Conservation (phyloP, 2,113 vertebrate genomes). For the Rostratula benghalensis region DNA sequence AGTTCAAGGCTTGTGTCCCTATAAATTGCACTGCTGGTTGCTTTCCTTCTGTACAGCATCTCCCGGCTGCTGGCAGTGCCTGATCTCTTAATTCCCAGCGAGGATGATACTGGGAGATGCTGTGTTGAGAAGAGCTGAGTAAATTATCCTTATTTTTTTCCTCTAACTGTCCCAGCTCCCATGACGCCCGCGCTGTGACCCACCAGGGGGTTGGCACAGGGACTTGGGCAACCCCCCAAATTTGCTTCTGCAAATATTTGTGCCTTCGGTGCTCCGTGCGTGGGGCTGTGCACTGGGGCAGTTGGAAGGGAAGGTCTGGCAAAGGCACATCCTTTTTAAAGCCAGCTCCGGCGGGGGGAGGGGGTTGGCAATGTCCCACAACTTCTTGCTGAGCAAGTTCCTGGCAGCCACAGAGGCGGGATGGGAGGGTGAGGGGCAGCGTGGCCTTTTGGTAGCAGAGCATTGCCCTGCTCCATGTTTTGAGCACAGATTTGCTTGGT, state of each 20-base stretch:
- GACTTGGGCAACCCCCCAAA: not conserved
- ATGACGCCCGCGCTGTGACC: rapidly evolving
- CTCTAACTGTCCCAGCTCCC: not conserved
- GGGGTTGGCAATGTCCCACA: not conserved
- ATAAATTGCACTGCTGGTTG: not conserved
- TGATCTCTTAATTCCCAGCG: not conserved
- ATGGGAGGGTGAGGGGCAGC: not conserved
- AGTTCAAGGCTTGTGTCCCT: not conserved
- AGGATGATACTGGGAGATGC: not conserved
- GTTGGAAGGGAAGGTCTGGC: not conserved
- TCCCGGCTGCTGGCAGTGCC: not conserved
- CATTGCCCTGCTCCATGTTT: not conserved
- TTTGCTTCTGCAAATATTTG: not conserved
- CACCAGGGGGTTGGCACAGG: not conserved
- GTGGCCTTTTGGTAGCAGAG: not conserved
- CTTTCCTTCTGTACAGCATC: not conserved
- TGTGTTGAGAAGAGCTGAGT: not conserved
- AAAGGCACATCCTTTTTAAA: not conserved
- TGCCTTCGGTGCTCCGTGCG: not conserved
- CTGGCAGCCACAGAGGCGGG: not conserved
- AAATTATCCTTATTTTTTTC: not conserved
- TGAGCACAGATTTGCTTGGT: not conserved
- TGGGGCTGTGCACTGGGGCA: not conserved
- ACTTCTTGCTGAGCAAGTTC: slow-evolving; percentile 42
- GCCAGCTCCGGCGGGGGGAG: not conserved